A percentile compares a stretch with the other conserved stretches of the same genome.
These are phyloP conservation scores for Pogonocherus hispidulus DNA, from an alignment of 2,888 invertebrate genomes.

Conservation along the genomic window DNA sequence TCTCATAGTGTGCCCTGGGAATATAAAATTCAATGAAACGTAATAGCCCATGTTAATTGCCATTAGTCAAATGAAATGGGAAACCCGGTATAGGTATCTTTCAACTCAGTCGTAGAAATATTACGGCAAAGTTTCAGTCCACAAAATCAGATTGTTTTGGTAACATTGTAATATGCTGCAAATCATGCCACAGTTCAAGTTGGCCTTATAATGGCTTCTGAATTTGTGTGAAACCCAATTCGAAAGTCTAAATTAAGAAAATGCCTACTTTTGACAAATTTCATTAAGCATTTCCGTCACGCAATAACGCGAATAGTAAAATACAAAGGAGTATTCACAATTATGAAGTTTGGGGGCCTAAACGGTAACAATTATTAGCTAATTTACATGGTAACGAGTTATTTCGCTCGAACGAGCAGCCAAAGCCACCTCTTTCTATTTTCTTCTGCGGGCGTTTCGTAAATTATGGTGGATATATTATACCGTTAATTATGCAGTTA, in stretches of 20 bases:
- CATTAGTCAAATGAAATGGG: too few relatives aligned
- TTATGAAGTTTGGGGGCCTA: conserved; percentile 34
- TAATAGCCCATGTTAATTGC: too few relatives aligned
- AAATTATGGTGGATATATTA: conserved; percentile 47
- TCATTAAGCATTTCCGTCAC: conserved; percentile 34
- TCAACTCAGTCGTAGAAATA: too few relatives aligned
- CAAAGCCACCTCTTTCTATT: conserved; percentile 10
- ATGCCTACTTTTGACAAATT: conserved; percentile 24
- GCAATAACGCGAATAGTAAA: conserved; percentile 29
- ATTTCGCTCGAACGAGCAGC: conserved; percentile 13
- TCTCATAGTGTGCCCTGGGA: too few relatives aligned
- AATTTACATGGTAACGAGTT: conserved; percentile 40
- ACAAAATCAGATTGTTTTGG: too few relatives aligned
- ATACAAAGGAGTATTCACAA: conserved; percentile 30
- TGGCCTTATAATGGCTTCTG: too few relatives aligned
- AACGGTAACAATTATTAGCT: conserved; percentile 37
- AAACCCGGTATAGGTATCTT: too few relatives aligned
- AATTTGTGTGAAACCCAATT: too few relatives aligned
- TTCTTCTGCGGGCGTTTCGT: conserved; percentile 26
- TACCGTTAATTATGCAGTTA: conserved; percentile 54
- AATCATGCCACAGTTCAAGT: too few relatives aligned
- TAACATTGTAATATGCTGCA: too few relatives aligned
- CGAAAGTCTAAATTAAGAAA: conserved; percentile 16
- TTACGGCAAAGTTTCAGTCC: too few relatives aligned
- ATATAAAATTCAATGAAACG: too few relatives aligned